Evolutionary conservation across 2,888 invertebrate species (phyloP).

Genomic region (Epinotia nisella): DNA sequence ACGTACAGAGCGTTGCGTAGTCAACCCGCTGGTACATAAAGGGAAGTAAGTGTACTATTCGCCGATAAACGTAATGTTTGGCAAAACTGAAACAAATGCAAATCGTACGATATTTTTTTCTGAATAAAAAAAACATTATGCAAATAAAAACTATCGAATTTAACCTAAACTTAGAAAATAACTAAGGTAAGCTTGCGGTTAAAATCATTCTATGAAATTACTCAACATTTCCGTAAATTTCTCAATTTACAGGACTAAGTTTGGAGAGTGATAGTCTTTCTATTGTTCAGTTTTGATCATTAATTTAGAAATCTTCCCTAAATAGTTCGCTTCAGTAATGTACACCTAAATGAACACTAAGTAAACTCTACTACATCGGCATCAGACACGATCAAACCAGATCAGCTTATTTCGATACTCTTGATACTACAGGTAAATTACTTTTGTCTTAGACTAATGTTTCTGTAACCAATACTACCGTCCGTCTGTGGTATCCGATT

Average conservation of each 20-base stretch:
- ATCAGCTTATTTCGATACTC: neutral
- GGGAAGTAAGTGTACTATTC: too few relatives aligned
- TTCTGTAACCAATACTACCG: slow-evolving; percentile 52
- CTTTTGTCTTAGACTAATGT: slow-evolving; percentile 37
- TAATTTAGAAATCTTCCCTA: neutral
- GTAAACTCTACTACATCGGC: neutral
- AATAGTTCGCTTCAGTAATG: neutral
- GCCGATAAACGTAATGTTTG: too few relatives aligned
- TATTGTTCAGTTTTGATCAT: neutral
- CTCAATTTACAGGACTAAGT: too few relatives aligned
- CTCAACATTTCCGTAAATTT: neutral
- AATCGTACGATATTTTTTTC: too few relatives aligned
- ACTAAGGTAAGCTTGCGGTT: neutral
- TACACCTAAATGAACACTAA: neutral
- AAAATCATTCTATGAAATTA: neutral
- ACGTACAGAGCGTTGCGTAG: too few relatives aligned
- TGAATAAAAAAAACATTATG: too few relatives aligned
- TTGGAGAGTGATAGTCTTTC: too few relatives aligned
- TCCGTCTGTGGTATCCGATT: slow-evolving; percentile 46
- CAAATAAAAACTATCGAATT: too few relatives aligned
- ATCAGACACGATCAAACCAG: slow-evolving; percentile 1
- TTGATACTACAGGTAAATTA: slow-evolving; percentile 19
- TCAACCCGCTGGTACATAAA: too few relatives aligned
- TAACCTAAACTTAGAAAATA: neutral
- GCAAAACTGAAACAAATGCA: too few relatives aligned